phyloP scores from a whole-genome alignment of 2,113 vertebrate genomes.

The Leucopsar rothschildi region DNA sequence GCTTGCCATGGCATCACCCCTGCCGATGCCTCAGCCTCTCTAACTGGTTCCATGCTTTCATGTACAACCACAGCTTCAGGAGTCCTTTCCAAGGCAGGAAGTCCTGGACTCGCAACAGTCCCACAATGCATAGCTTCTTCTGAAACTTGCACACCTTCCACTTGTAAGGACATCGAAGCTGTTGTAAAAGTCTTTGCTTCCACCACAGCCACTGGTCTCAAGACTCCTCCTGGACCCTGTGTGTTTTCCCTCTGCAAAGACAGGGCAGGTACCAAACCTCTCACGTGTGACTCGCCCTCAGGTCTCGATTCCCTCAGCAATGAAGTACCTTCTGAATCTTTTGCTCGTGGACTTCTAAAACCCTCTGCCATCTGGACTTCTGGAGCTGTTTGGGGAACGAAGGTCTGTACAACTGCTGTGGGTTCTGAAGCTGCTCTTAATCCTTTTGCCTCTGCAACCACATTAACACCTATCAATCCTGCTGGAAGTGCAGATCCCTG shows the following conservation, averaged over 20 bases:
- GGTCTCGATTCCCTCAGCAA: background rate
- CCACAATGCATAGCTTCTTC: background rate
- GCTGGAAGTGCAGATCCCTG: background rate
- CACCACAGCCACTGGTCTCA: background rate
- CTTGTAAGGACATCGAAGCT: background rate
- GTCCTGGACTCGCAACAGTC: background rate
- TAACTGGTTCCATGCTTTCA: background rate
- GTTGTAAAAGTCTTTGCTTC: background rate
- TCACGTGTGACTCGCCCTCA: background rate
- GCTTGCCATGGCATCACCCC: background rate
- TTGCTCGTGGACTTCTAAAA: background rate
- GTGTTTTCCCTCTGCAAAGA: background rate
- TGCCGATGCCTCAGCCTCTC: background rate
- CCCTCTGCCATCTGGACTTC: background rate
- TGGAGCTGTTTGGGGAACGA: rapidly evolving
- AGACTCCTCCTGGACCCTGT: background rate
- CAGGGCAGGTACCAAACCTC: background rate
- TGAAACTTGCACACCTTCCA: background rate
- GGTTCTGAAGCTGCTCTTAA: background rate
- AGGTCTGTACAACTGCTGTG: rapidly evolving
- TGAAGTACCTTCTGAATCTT: background rate
- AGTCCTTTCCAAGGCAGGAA: background rate
- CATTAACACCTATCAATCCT: background rate
- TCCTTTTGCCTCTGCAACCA: background rate
- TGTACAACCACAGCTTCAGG: background rate